Percentiles rank a stretch among this genome's conserved stretches.
phyloP scores from a whole-genome alignment of 1,140 invertebrate genomes.

The Lasioglossum baleicum region DNA sequence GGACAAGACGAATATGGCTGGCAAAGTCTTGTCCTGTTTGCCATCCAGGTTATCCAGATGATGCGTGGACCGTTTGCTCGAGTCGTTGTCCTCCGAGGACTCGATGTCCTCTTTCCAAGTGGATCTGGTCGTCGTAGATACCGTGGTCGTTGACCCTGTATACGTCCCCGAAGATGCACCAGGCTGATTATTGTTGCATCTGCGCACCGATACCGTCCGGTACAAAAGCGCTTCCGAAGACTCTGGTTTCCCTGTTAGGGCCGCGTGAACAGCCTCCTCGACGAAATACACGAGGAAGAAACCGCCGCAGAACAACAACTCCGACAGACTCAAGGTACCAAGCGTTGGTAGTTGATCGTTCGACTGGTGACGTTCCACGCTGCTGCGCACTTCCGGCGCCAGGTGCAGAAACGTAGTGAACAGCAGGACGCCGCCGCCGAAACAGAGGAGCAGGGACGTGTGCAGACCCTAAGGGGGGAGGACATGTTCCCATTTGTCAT shows the following conservation, averaged over 20 bases:
- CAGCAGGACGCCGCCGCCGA: conserved; percentile 90
- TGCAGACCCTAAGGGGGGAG: conserved; percentile 75
- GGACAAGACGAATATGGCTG: conserved; percentile 69
- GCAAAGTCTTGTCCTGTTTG: conserved; percentile 56
- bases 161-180: conserved; percentile 45
- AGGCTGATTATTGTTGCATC: conserved; percentile 77
- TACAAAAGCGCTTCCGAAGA: conserved; percentile 80
- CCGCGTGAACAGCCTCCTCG: conserved; percentile 85
- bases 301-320: conserved; percentile 85
- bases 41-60: conserved; percentile 14
- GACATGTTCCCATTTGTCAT: neutral
- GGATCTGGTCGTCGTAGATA: conserved; percentile 47
- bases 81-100: conserved; percentile 17
- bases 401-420: conserved; percentile 89
- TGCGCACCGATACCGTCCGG: conserved; percentile 81
- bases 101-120: conserved; percentile 50
- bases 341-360: conserved; percentile 72
- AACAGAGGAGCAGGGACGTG: conserved; percentile 85
- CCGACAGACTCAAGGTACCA: conserved; percentile 81
- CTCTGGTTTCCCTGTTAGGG: conserved; percentile 78
- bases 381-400: conserved; percentile 86
- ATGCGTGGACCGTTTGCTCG: conserved; percentile 18
- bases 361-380: conserved; percentile 76
- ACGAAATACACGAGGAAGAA: conserved; percentile 88
- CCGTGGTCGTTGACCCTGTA: conserved; percentile 54